A percentile compares a stretch with the other conserved stretches of the same genome.
Conservation (phyloP, 2,113 vertebrate genomes). For the Heterocephalus glaber region DNA sequence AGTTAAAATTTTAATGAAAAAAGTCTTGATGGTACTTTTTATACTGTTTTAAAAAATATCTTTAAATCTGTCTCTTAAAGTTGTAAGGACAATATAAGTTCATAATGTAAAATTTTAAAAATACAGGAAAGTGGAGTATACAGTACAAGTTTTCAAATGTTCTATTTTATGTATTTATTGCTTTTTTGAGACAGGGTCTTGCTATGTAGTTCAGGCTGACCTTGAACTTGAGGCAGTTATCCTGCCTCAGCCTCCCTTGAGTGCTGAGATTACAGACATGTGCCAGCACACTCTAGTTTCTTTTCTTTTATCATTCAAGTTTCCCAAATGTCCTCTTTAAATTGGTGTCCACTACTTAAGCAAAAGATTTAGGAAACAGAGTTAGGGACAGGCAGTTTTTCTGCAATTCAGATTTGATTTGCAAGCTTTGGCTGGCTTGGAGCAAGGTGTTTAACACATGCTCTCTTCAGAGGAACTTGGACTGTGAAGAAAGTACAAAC, state of each 20-base stretch:
- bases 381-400: not conserved
- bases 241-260: not conserved
- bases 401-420: not conserved
- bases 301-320: not conserved
- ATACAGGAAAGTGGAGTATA: not conserved
- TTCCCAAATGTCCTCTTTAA: constrained; percentile 1
- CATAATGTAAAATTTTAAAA: constrained; percentile 25
- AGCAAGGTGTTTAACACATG: not conserved
- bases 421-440: not conserved
- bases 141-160: not conserved
- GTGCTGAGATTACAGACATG: not conserved
- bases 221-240: not conserved
- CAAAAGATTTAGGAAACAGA: not conserved
- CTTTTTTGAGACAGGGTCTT: not conserved
- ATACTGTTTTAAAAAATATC: not conserved
- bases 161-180: not conserved
- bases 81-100: not conserved
- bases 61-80: not conserved
- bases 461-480: not conserved
- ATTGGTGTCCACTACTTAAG: not conserved
- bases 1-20: not conserved
- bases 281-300: not conserved
- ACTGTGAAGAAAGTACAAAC: not conserved
- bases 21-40: not conserved
- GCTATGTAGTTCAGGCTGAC: not conserved